Evolutionary conservation across 64 coral and sea anemone species (phyloP), one percentile per base, ranked within the genome.

Genomic region (Acropora tenuis): DNA sequence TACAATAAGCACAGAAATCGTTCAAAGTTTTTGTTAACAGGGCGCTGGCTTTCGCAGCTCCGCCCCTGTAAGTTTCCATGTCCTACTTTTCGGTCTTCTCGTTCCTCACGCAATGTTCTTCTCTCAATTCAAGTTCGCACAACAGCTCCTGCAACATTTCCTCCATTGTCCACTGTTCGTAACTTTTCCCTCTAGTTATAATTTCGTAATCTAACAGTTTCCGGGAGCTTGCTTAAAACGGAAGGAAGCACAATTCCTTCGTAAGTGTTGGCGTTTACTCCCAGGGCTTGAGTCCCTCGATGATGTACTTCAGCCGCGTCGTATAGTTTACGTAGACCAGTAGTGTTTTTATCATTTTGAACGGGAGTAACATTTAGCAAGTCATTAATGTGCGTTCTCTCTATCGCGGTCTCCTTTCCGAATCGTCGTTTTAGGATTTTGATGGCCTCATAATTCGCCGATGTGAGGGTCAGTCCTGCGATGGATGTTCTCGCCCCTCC

Each of bases 161-260:
- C 46, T 60, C 76, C 52, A 92, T 11, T 43, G n/a, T 76, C 90
- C 80, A 86, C 10, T 63, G 10, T 11, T 66, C 10, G 43, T 92
- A 60, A 43, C 77, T 74, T 5, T 75, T 45, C 7, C 90, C 69
- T 78, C 81, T 57, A 3, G 90, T 92, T 50, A 92, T 53, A n/a
- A n/a, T n/a, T 92, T 20, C 71, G 20, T 16, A 92, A 53, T 46
- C 80, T 45, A 16, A 93, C 57, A 2, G 12, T 10, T 18, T 86
- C 90, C 19, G 81, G 80, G 8, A 92, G 50, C 74, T 92, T 92
- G 42, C 83, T 73, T 4, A 92, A 60, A 72, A 92, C 15, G n/a
- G 50, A 48, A 18, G 75, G 75, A 19, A 89, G 43, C 78, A 68
- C 75, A 8, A 79, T 89, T 10, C 41, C 45, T 58, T 76, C 58